Percentiles rank a stretch among this genome's conserved stretches.
Conservation (phyloP, 2,888 invertebrate species). For the Lordiphosa fenestrarum region DNA sequence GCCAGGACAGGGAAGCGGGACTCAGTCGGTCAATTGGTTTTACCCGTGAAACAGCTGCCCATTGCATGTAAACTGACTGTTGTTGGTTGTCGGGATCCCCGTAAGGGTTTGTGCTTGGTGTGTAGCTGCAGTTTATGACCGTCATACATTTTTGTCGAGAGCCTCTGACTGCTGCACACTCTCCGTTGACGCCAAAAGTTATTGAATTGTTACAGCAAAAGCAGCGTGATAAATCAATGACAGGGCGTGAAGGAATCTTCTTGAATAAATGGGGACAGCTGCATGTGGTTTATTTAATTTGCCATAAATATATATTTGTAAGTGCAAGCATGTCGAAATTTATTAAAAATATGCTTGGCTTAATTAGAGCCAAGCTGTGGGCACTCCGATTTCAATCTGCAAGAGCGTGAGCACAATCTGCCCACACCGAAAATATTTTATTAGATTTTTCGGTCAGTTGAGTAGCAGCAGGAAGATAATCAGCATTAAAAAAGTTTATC, state of each 20-base stretch:
- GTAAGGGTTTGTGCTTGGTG: constrained; percentile 13
- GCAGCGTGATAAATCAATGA: constrained; percentile 59
- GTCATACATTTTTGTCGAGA: constrained; percentile 51
- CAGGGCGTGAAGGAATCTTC: constrained; percentile 28
- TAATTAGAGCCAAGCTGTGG: constrained; percentile 53
- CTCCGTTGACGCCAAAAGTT: constrained; percentile 35
- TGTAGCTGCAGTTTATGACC: constrained; percentile 60
- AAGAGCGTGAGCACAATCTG: constrained; percentile 43
- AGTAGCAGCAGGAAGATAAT: constrained; percentile 53
- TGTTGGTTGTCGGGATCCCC: constrained; percentile 7
- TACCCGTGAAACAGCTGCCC: constrained; percentile 21
- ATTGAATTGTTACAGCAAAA: constrained; percentile 61
- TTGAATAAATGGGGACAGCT: constrained; percentile 42
- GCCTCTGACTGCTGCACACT: background rate
- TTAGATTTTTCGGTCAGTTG: constrained; percentile 47
- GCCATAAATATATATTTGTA: constrained; percentile 38
- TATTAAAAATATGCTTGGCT: constrained; percentile 35
- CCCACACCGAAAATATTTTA: constrained; percentile 56
- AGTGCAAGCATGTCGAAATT: constrained; percentile 18
- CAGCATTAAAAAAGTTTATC: constrained; percentile 57
- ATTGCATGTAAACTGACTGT: constrained; percentile 20
- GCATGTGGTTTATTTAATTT: constrained; percentile 52
- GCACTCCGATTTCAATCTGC: constrained; percentile 38
- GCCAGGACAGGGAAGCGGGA: constrained; percentile 1
- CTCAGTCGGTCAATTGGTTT: constrained; percentile 13